Conservation (phyloP, 2,888 invertebrate genomes). For the Drosophila tripunctata region DNA sequence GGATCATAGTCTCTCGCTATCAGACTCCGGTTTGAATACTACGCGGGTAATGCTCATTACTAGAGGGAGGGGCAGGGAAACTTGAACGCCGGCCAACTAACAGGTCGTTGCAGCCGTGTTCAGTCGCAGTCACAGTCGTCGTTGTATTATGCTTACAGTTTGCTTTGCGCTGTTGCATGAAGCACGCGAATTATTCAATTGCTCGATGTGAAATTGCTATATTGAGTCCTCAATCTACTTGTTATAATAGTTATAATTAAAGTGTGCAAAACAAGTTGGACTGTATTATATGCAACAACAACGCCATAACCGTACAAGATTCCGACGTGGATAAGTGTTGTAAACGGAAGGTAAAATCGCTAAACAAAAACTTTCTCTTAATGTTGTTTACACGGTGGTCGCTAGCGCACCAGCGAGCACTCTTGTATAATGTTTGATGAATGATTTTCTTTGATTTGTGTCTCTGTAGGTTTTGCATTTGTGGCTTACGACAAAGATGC, state of each 20-base stretch:
- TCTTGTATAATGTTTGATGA: constrained; percentile 36
- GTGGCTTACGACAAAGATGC: constrained; percentile 36
- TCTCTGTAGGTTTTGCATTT: constrained; percentile 4
- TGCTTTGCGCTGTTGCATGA: constrained; percentile 2
- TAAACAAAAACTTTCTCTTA: constrained; percentile 46
- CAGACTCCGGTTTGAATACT: constrained; percentile 24
- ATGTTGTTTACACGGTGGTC: constrained; percentile 33
- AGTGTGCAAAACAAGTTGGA: constrained; percentile 23
- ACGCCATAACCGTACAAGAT: background rate
- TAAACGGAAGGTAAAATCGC: constrained; percentile 3
- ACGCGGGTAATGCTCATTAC: constrained; percentile 27
- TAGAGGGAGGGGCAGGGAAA: background rate
- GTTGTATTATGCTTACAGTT: constrained; percentile 10
- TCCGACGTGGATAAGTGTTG: constrained; percentile 17
- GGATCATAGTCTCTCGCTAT: background rate
- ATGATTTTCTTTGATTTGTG: constrained; percentile 8
- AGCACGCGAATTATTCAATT: constrained; percentile 15
- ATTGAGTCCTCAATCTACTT: background rate
- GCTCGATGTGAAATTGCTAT: constrained; percentile 6
- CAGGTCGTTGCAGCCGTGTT: background rate
- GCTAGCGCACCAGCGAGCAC: background rate
- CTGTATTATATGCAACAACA: background rate
- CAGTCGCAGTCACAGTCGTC: background rate
- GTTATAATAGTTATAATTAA: constrained; percentile 8
- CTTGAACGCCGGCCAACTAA: background rate